Conservation (phyloP, 2,888 invertebrate species). For the Oligia fasciuncula region DNA sequence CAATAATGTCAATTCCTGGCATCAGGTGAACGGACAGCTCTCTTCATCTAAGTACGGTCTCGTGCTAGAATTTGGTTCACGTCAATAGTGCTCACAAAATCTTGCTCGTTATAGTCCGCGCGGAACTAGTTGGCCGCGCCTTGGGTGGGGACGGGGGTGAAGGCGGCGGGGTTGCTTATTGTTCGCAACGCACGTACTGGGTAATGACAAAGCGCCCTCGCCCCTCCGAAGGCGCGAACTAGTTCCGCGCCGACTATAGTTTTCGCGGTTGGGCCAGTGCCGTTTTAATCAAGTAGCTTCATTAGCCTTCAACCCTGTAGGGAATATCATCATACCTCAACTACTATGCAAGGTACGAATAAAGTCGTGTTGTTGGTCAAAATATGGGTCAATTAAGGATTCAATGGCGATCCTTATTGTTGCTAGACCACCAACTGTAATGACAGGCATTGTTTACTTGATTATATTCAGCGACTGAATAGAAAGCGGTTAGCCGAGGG, state of each 20-base stretch:
- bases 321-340: background rate
- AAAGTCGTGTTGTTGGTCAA: constrained; percentile 12
- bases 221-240: too few relatives aligned
- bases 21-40: background rate
- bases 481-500: constrained; percentile 17
- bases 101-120: background rate
- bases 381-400: constrained; percentile 35
- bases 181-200: too few relatives aligned
- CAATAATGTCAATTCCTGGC: background rate
- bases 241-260: background rate
- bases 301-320: background rate
- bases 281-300: background rate
- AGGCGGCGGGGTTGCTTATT: too few relatives aligned
- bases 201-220: too few relatives aligned
- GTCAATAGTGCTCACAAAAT: background rate
- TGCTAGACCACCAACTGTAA: constrained; percentile 27
- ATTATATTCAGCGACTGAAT: constrained; percentile 41
- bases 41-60: background rate
- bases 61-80: background rate
- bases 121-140: too few relatives aligned
- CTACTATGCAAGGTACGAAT: background rate
- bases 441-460: constrained; percentile 42
- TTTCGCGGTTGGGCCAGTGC: background rate
- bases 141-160: too few relatives aligned
- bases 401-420: constrained; percentile 35